Evolutionary conservation across 2,113 vertebrate genomes (phyloP), one percentile per base, ranked within the genome.

Genomic region (Rhipidura dahli): DNA sequence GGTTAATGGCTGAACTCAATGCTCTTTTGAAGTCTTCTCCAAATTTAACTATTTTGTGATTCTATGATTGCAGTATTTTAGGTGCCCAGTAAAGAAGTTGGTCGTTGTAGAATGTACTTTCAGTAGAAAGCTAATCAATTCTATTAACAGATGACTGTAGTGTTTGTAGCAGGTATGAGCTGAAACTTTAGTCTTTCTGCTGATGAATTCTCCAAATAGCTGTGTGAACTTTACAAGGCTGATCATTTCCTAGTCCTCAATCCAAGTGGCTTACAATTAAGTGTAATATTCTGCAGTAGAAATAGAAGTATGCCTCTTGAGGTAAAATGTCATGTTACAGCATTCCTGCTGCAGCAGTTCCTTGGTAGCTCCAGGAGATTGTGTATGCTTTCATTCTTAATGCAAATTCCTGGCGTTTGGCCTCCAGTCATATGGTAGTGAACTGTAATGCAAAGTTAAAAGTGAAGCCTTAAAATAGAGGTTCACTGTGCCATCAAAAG

Each of bases 401-500:
- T 86, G 82, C 83, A 83, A 68, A 93, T 95, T 75, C 47, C 71
- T 54, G 60, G 54, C 26, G 1, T 76, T 95, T 93, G 90, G 71
- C 90, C 83, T 86, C n/a, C 40, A 83, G 90, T 93, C 82, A 63
- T 83, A 39, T 40, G 90, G 42, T 80, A 14, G 63, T 80, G 79
- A 91, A 92, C 82, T 86, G 63, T 65, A 63, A 80, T 33, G 70
- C 57, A 35, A 39, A 91, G 63, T 79, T 90, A 60, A 50, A 94
- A 93, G 59, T 57, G 50, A 76, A 66, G 51, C 2, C 93, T 96
- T 96, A 93, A 94, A 96, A 96, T 91, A 96, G 90, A 83, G 54
- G 79, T 83, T 96, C 75, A 40, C 54, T 90, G 11, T 87, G 82
- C 87, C 51, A 73, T 65, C 20, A 7, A 85, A 95, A 96, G 90